Base-by-base conservation (phyloP, 2,797 vertebrate genomes). In the Coracias cyanogaster region DNA sequence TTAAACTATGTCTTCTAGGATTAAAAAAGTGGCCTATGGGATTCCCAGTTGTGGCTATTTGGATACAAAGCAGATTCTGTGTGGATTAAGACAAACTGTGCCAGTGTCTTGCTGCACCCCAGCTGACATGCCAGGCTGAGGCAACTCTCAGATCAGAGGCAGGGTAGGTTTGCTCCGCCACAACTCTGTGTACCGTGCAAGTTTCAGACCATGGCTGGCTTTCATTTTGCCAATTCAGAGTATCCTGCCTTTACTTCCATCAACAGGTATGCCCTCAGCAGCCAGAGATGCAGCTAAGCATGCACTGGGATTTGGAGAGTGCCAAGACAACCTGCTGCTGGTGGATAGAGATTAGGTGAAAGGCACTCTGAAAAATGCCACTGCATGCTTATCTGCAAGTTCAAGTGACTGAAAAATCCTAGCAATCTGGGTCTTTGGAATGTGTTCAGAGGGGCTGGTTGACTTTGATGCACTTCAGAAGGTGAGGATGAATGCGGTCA, bases 361-460 rank as follows among this genome's bases (percentile, higher is more conserved):
- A 84, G 12, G 2, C 10, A 17, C 19, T 78, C 48, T 33, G 28
- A 11, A 60, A 90, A 89, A 65, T 45, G 9, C 9, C 8, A 18
- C 6, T 46, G 8, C 7, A 7, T 15, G 12, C 4, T 24, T 51
- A 29, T 29, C 21, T 39, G 12, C 37, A 76, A 35, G 13, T 37
- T n/a, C 0, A 1, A 67, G 11, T 31, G 9, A 28, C 29, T 43
- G 51, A 70, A 81, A 37, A 83, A 5, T 58, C 19, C 16, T n/a
- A 73, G 7, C 9, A 74, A 5, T 60, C 8, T 19, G 29, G 2
- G 6, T 57, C 28, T 41, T 45, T 26, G 17, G 51, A 60, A n/a
- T n/a, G 1, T 21, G 2, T 55, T 72, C 46, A 52, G 33, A 70
- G 39, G 9, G 6, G 1, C 0, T 67, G 29, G 1, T 0, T 67